Conservation (phyloP, 1,140 invertebrate species). For the Onthophagus taurus region DNA sequence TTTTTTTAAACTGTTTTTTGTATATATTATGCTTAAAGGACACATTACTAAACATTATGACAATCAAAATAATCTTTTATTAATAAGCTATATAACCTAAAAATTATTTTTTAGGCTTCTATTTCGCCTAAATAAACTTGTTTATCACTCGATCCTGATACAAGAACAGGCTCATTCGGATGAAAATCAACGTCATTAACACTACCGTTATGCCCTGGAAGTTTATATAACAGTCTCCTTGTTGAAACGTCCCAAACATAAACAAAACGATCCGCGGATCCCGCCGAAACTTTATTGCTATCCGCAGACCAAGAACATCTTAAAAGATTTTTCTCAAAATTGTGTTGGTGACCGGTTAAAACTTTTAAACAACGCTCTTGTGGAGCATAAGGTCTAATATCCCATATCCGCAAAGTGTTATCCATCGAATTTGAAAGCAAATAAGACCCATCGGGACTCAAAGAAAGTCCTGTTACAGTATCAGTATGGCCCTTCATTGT, state of each 20-base stretch:
- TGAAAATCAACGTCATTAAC: constrained; percentile 97
- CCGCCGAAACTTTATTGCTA: constrained; percentile 71
- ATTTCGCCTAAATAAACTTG: constrained; percentile 94
- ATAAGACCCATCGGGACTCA: constrained; percentile 93
- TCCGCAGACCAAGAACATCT: constrained; percentile 84
- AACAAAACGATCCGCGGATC: constrained; percentile 90
- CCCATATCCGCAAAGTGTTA: constrained; percentile 78
- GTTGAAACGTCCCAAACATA: constrained; percentile 96
- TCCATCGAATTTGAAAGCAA: constrained; percentile 97
- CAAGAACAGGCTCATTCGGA: constrained; percentile 86
- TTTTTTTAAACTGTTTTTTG: too few relatives aligned
- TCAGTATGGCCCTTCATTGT: constrained; percentile 82
- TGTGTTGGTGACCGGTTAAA: constrained; percentile 85
- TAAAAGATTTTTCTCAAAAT: constrained; percentile 93
- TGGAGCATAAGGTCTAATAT: constrained; percentile 71
- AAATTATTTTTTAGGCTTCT: too few relatives aligned
- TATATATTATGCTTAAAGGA: too few relatives aligned
- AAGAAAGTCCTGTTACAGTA: constrained; percentile 84
- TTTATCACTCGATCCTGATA: constrained; percentile 93
- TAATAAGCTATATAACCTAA: too few relatives aligned
- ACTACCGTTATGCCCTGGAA: constrained; percentile 96
- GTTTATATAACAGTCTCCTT: constrained; percentile 85
- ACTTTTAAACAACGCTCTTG: constrained; percentile 90
- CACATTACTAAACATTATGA: too few relatives aligned
- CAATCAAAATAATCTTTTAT: too few relatives aligned